Conservation (phyloP, 2,797 vertebrate species). For the Tiaroga cobitis region DNA sequence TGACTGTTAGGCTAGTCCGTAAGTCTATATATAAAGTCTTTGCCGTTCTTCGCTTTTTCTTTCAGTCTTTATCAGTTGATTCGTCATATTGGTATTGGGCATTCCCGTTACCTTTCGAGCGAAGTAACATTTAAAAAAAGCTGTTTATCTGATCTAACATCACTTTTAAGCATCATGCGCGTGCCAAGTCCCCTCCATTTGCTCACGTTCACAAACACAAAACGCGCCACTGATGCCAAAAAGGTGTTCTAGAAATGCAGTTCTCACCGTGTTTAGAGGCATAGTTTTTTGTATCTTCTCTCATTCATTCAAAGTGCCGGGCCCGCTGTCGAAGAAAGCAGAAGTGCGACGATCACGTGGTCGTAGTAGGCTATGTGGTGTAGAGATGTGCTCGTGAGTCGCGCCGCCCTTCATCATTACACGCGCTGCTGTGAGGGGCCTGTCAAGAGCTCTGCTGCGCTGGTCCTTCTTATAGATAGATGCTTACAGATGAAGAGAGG, state of each 20-base stretch:
- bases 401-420: background rate
- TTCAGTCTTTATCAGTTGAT: background rate
- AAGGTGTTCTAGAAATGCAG: background rate
- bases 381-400: background rate
- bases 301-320: background rate
- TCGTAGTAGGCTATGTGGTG: background rate
- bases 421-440: background rate
- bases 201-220: background rate
- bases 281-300: too few species aligned
- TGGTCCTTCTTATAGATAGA: background rate
- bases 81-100: background rate
- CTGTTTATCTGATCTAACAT: background rate
- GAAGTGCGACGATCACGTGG: background rate
- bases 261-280: background rate
- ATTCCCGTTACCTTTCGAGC: background rate
- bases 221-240: background rate
- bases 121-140: background rate
- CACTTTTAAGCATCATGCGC: background rate
- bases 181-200: background rate
- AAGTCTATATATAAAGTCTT: background rate
- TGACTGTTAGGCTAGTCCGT: background rate
- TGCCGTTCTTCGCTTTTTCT: background rate
- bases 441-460: background rate
- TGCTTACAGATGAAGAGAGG: background rate
- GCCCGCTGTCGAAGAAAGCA: background rate